Conservation (phyloP, 2,888 invertebrate genomes). For the Strigamia crassipes region DNA sequence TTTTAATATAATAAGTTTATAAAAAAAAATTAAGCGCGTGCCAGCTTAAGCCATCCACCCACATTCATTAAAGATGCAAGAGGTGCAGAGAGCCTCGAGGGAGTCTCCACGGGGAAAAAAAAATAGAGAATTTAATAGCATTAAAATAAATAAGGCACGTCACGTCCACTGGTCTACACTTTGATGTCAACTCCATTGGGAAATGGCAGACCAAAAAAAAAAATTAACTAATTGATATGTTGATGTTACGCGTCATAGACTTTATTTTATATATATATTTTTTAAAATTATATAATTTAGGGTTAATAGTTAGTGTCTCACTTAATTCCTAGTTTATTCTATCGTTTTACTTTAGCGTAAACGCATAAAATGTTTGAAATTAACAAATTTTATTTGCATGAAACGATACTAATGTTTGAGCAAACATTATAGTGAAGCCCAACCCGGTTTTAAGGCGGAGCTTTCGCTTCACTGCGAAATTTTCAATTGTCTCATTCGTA, state of each 20-base stretch:
- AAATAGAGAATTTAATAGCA: background rate
- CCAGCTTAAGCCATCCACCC: constrained; percentile 19
- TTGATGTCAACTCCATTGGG: constrained; percentile 18
- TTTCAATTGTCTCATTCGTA: constrained; percentile 6
- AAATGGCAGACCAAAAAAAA: background rate
- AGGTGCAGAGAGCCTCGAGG: background rate
- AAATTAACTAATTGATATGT: constrained; percentile 30
- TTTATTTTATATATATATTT: background rate
- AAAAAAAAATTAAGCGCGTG: constrained; percentile 15
- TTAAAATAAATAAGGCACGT: constrained; percentile 30
- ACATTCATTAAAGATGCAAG: constrained; percentile 26
- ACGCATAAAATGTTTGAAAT: background rate
- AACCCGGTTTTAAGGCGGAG: background rate
- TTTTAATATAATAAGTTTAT: background rate
- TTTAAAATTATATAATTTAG: background rate
- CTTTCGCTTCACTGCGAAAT: background rate
- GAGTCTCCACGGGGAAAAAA: background rate
- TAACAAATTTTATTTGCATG: background rate
- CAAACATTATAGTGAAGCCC: background rate
- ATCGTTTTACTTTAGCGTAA: background rate
- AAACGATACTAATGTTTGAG: background rate
- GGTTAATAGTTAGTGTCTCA: background rate
- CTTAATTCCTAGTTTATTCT: background rate
- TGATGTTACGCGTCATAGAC: constrained; percentile 2
- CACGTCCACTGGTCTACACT: constrained; percentile 4